Evolutionary conservation across 2,888 invertebrate species (phyloP), one percentile per base, ranked within the genome.

Genomic region (Hypena proboscidalis): DNA sequence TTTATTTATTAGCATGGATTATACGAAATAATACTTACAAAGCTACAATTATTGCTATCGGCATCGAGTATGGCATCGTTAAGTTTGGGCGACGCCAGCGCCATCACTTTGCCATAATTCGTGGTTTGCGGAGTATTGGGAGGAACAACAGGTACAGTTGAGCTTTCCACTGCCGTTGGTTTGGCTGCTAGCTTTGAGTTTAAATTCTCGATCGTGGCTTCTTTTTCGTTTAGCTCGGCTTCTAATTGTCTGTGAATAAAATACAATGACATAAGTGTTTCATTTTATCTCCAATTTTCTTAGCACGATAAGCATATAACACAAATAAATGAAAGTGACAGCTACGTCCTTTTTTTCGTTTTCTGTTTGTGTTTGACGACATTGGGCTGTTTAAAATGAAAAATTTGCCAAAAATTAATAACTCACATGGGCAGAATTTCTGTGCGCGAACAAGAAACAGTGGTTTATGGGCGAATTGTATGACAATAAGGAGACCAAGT

Each of bases 1-100:
- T n/a, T n/a, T n/a, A n/a, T n/a, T n/a, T n/a, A n/a, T n/a, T n/a
- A n/a, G n/a, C n/a, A n/a, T n/a, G n/a, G n/a, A n/a, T n/a, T n/a
- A n/a, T n/a, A n/a, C n/a, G n/a, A 8, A 8, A 8, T 15, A 21
- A 13, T 43, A 79, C 82, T 77, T 36, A 83, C 83, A 49, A 81
- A 59, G 20, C 76, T 80, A 6, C 10, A 17, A 15, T 42, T 64
- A 11, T 65, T 57, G 13, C 31, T 64, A 1, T 60, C 59, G n/a
- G 32, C 48, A 2, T 64, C 27, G 3, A 62, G 8, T 0, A 65
- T 42, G 2, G 54, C 60, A 3, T 70, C 48, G 29, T 54, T 67
- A 2, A 56, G 40, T 0, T 25, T 8, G 0, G 30, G 46, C n/a
- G 31, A 20, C 0, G 13, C 15, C 1, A 6, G 6, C 4, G 6